A percentile compares a stretch with the other conserved stretches of the same genome.
Evolutionary conservation across 2,888 invertebrate species (phyloP).

Genomic region (Archaeoteleia sp.): DNA sequence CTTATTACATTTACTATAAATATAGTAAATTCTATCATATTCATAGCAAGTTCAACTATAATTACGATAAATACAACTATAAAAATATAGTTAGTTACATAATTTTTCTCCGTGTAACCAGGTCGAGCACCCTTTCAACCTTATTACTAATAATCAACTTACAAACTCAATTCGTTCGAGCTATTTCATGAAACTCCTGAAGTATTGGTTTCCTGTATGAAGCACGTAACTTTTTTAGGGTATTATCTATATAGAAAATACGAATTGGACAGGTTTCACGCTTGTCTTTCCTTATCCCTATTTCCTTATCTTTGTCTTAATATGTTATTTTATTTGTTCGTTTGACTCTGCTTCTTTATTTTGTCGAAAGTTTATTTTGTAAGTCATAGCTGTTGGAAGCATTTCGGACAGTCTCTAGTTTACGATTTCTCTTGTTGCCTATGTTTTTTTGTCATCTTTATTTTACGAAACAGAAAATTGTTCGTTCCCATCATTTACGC

Average conservation of each 20-base stretch:
- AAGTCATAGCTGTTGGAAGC: constrained; percentile 58
- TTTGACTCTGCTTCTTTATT: constrained; percentile 29
- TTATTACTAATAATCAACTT: constrained; percentile 55
- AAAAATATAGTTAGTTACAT: constrained; percentile 48
- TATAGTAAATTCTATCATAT: constrained; percentile 32
- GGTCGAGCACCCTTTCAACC: constrained; percentile 60
- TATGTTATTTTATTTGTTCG: constrained; percentile 47
- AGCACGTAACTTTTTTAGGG: not conserved
- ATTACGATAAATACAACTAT: constrained; percentile 49
- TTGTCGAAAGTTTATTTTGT: constrained; percentile 38
- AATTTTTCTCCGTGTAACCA: constrained; percentile 32
- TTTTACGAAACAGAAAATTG: constrained; percentile 10
- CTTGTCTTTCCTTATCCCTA: constrained; percentile 36
- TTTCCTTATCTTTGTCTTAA: constrained; percentile 40
- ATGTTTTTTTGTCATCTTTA: constrained; percentile 23
- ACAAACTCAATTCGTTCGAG: constrained; percentile 55
- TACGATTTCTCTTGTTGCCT: constrained; percentile 40
- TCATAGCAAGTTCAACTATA: constrained; percentile 23
- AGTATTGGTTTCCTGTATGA: constrained; percentile 12
- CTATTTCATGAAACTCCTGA: constrained; percentile 24
- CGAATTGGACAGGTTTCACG: constrained; percentile 37
- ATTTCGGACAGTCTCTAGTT: constrained; percentile 57
- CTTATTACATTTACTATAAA: constrained; percentile 27
- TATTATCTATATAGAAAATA: constrained; percentile 47
- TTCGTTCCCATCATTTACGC: constrained; percentile 21